These are phyloP conservation scores for Tonatia bakeri DNA, from an alignment of 2,113 vertebrate species.

Conservation along the genomic window DNA sequence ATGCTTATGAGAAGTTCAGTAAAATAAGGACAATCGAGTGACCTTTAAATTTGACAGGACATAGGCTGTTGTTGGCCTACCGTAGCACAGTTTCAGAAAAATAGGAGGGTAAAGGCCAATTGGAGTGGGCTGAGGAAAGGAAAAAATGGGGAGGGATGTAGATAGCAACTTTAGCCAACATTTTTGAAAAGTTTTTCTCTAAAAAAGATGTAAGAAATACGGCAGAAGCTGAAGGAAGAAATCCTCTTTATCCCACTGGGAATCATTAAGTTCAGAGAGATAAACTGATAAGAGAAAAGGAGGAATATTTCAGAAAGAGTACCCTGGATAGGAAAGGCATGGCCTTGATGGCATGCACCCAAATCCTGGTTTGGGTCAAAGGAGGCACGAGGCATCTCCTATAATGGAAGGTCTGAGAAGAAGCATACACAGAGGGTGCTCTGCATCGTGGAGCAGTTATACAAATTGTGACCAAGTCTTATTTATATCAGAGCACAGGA, in stretches of 20 bases:
- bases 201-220: neutral
- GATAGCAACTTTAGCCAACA: neutral
- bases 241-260: neutral
- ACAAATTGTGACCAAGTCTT: neutral
- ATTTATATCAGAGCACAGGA: neutral
- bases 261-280: neutral
- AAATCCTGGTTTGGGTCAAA: neutral
- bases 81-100: neutral
- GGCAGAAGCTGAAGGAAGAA: neutral
- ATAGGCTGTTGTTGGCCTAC: neutral
- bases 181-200: neutral
- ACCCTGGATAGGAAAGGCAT: neutral
- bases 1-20: neutral
- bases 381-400: neutral
- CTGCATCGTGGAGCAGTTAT: neutral
- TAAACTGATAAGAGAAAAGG: neutral
- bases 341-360: neutral
- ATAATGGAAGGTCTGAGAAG: neutral
- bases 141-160: neutral
- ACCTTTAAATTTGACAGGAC: neutral
- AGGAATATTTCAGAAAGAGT: neutral
- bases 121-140: neutral
- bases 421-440: rapidly evolving
- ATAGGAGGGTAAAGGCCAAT: neutral
- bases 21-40: neutral